phyloP scores from a whole-genome alignment of 2,888 invertebrate genomes.

The Congeria kusceri region DNA sequence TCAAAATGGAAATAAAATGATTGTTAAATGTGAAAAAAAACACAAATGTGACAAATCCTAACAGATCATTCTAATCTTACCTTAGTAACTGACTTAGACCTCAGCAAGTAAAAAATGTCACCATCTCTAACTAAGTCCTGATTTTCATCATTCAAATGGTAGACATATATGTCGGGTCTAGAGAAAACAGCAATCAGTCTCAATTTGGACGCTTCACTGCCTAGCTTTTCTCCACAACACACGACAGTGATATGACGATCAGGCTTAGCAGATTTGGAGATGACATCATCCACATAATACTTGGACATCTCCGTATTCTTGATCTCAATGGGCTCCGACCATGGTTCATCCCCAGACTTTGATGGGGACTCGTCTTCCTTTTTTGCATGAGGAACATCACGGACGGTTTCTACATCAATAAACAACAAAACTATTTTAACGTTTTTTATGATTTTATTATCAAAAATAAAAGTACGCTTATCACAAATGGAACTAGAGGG shows the following conservation, averaged over 20 bases:
- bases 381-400: no score
- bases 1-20: no score
- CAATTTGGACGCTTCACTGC: constrained; percentile 18
- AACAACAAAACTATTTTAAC: no score
- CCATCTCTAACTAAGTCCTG: constrained; percentile 38
- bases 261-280: neutral
- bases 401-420: no score
- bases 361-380: no score
- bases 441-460: no score
- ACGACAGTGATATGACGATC: constrained; percentile 26
- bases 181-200: constrained; percentile 24
- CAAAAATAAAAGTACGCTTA: no score
- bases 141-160: constrained; percentile 29
- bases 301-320: neutral
- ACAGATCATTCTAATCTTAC: constrained; percentile 17
- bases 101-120: constrained; percentile 28
- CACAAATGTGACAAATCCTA: neutral
- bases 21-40: no score
- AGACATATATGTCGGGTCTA: constrained; percentile 31
- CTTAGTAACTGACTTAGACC: constrained; percentile 33
- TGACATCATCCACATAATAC: constrained; percentile 4
- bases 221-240: constrained; percentile 46
- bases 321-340: neutral
- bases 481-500: no score
- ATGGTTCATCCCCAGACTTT: no score